phyloP scores from a whole-genome alignment of 2,113 vertebrate species.

The Cochlearius cochlearius region DNA sequence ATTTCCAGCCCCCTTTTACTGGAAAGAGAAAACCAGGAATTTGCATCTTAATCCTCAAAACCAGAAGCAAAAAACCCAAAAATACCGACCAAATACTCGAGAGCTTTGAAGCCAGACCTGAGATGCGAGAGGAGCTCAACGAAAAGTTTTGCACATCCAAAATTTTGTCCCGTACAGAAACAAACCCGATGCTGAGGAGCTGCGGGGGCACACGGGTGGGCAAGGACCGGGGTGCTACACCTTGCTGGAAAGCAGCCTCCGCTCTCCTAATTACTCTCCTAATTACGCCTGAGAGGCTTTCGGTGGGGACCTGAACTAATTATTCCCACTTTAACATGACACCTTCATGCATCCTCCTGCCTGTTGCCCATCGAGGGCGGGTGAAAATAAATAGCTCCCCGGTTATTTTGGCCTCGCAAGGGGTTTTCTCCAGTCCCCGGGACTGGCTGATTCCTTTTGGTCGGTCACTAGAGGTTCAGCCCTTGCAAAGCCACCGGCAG shows the following conservation, averaged over 20 bases:
- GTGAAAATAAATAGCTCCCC: neutral
- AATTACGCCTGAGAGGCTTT: neutral
- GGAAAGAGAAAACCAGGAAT: neutral
- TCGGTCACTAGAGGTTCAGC: rapidly evolving
- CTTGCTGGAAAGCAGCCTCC: neutral
- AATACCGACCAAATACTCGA: rapidly evolving
- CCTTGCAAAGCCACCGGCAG: neutral
- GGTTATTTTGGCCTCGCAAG: neutral
- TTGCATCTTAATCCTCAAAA: neutral
- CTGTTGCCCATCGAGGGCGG: rapidly evolving
- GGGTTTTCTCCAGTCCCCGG: neutral
- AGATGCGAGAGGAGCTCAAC: rapidly evolving
- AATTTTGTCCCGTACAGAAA: neutral
- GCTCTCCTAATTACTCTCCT: neutral
- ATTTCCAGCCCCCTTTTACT: neutral
- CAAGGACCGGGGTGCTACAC: neutral
- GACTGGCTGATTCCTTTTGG: rapidly evolving
- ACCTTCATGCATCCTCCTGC: neutral
- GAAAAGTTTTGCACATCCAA: neutral
- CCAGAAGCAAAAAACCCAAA: neutral
- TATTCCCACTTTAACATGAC: neutral
- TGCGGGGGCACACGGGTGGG: rapidly evolving
- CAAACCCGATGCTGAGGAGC: rapidly evolving
- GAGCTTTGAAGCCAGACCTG: neutral
- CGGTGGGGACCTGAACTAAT: neutral